Conservation (phyloP, 2,888 invertebrate genomes). For the Stenolophus ochropezus region DNA sequence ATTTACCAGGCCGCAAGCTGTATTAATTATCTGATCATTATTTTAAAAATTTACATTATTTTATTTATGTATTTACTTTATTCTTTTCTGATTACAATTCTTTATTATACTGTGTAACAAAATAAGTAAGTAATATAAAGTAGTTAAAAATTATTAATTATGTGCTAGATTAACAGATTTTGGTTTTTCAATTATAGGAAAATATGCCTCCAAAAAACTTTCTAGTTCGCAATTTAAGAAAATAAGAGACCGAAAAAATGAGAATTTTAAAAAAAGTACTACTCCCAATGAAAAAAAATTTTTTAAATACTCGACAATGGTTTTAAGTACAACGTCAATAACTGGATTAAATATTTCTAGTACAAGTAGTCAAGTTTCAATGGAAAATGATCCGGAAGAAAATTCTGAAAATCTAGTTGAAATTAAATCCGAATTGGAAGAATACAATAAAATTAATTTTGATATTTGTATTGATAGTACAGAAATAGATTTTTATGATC, state of each 20-base stretch:
- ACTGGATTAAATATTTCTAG: not conserved
- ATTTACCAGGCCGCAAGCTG: too few relatives aligned
- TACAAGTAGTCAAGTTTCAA: constrained; percentile 34
- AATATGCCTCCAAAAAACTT: not conserved
- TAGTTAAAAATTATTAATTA: not conserved
- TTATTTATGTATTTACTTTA: not conserved
- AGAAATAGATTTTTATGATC: not conserved
- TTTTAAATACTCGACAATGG: not conserved
- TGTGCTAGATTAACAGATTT: not conserved
- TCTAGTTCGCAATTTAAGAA: constrained; percentile 21
- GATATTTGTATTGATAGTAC: constrained; percentile 13
- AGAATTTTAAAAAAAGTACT: not conserved
- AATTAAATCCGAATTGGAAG: not conserved
- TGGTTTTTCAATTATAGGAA: not conserved
- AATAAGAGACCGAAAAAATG: constrained; percentile 24
- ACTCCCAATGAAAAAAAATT: constrained; percentile 8
- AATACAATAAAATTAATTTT: not conserved
- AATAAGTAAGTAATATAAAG: not conserved
- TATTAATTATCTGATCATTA: too few relatives aligned
- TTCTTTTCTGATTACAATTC: not conserved
- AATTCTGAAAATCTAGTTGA: not conserved
- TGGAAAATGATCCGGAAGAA: constrained; percentile 8
- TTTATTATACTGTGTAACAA: not conserved
- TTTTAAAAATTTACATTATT: not conserved
- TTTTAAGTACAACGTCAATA: not conserved